Evolutionary conservation across 2,888 invertebrate genomes (phyloP).

Genomic region (Netelia inedita): DNA sequence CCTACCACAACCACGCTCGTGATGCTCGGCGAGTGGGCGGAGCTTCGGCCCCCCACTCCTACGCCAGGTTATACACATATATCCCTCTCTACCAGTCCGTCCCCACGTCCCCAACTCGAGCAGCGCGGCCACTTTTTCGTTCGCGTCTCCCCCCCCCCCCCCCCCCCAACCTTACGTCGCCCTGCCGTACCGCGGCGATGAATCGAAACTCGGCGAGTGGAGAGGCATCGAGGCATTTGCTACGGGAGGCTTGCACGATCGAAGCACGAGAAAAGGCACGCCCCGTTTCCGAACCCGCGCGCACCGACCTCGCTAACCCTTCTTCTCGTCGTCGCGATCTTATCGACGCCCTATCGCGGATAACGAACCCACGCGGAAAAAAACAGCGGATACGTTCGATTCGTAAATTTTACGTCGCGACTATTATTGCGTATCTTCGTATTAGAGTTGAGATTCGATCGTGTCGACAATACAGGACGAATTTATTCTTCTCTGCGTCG

Average conservation of each 20-base stretch:
- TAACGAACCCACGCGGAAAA: background rate
- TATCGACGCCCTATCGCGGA: background rate
- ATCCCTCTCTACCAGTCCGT: slow-evolving; percentile 23
- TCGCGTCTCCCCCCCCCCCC: background rate
- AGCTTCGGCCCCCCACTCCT: slow-evolving; percentile 47
- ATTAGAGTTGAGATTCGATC: too few relatives aligned
- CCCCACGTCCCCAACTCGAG: background rate
- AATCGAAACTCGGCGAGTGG: slow-evolving; percentile 40
- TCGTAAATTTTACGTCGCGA: too few relatives aligned
- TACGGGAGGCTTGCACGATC: slow-evolving; percentile 59
- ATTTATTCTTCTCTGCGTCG: too few relatives aligned
- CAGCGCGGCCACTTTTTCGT: slow-evolving; percentile 8
- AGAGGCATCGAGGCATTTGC: slow-evolving; percentile 21
- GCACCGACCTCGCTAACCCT: background rate
- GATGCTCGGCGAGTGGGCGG: slow-evolving; percentile 48
- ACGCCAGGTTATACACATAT: background rate
- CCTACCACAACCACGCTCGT: slow-evolving; percentile 40
- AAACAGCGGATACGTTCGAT: too few relatives aligned
- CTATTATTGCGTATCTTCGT: too few relatives aligned
- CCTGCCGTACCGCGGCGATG: slow-evolving; percentile 18
- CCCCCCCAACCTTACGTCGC: background rate
- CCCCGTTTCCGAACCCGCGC: background rate
- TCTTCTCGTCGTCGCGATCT: background rate
- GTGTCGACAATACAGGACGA: too few relatives aligned
- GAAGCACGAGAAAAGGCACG: background rate